Conservation (phyloP, 2,797 vertebrate species). For the Eupleurogrammus muticus region DNA sequence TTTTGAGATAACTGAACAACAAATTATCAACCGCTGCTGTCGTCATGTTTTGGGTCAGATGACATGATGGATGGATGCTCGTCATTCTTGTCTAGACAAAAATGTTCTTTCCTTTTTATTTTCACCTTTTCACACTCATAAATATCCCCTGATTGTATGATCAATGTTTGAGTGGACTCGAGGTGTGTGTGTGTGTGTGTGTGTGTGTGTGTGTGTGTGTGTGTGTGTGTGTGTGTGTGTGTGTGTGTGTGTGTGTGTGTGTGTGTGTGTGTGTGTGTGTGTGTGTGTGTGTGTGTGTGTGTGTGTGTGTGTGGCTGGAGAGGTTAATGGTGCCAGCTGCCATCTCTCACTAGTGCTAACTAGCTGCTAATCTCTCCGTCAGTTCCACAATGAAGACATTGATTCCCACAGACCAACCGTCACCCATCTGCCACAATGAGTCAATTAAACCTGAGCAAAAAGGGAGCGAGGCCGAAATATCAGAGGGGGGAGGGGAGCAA, state of each 20-base stretch:
- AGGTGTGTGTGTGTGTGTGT: background rate
- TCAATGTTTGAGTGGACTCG: no score
- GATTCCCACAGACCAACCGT: slow-evolving; percentile 71
- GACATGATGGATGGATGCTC: no score
- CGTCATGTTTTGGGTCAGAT: no score
- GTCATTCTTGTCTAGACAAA: no score
- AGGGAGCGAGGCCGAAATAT: slow-evolving; percentile 42
- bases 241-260: background rate
- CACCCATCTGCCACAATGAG: slow-evolving; percentile 70
- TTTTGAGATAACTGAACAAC: no score
- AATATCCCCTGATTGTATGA: no score
- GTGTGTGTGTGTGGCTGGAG: slow-evolving; percentile 30
- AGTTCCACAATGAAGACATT: slow-evolving; percentile 79
- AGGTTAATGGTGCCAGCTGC: slow-evolving; percentile 76
- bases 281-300: no score
- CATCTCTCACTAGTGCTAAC: slow-evolving; percentile 76
- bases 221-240: background rate
- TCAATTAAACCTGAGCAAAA: slow-evolving; percentile 69
- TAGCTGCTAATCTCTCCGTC: slow-evolving; percentile 80
- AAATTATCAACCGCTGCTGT: no score
- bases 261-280: no score
- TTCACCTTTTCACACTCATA: no score
- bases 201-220: background rate
- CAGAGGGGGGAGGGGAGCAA: slow-evolving; percentile 33
- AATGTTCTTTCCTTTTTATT: no score